A percentile compares a stretch with the other conserved stretches of the same genome.
phyloP scores from a whole-genome alignment of 2,113 vertebrate species.

The Apteryx mantelli region DNA sequence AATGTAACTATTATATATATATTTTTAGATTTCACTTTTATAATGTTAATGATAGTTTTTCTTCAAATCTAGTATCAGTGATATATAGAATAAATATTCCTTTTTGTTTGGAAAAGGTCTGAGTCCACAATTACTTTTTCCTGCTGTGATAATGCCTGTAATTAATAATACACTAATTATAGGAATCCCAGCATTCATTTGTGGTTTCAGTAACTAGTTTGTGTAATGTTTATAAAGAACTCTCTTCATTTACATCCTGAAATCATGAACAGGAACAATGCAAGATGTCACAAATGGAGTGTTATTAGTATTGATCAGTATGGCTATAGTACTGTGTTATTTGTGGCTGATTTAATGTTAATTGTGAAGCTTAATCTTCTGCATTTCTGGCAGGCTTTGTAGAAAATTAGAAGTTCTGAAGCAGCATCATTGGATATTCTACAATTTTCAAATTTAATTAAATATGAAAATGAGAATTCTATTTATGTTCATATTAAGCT shows the following conservation, averaged over 20 bases:
- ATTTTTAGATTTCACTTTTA: neutral
- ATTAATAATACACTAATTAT: neutral
- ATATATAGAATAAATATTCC: neutral
- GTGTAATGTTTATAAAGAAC: neutral
- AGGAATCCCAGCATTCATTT: neutral
- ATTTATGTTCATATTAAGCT: neutral
- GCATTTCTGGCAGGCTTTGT: neutral
- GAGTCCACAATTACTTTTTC: neutral
- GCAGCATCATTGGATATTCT: neutral
- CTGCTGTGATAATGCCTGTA: neutral
- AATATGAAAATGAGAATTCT: neutral
- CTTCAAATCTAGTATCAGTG: neutral
- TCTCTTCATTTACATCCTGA: neutral
- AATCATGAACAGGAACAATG: neutral
- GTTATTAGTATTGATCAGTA: neutral
- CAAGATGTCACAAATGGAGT: neutral
- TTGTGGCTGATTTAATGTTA: neutral
- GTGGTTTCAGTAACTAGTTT: neutral
- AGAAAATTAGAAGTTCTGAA: neutral
- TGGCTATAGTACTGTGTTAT: neutral
- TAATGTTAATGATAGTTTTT: neutral
- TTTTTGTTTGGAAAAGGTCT: neutral
- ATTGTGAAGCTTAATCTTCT: neutral
- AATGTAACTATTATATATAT: neutral
- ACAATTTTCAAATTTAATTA: neutral